Conservation (phyloP, 1,140 invertebrate species). For the Dendrolimus punctatus region DNA sequence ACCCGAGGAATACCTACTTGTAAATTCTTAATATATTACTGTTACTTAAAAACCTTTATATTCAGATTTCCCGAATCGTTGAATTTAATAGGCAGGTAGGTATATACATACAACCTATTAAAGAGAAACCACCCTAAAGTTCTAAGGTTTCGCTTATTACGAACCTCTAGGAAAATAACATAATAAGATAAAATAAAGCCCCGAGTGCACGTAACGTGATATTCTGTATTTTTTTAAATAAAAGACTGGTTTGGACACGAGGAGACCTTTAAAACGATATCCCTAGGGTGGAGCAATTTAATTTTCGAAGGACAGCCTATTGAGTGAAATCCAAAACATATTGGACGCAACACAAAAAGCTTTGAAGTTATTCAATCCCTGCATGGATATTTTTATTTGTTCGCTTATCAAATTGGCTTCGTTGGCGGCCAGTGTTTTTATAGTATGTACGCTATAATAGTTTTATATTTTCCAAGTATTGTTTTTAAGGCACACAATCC, state of each 20-base stretch:
- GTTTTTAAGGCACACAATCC: too few species aligned
- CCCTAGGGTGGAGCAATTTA: conserved; percentile 28
- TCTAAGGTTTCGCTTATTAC: conserved; percentile 15
- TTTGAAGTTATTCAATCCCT: conserved; percentile 37
- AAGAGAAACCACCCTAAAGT: conserved; percentile 1
- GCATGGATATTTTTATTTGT: conserved; percentile 16
- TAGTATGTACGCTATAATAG: too few species aligned
- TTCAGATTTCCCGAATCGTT: too few species aligned
- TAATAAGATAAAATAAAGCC: conserved; percentile 23
- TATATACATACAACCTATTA: background rate
- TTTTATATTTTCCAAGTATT: too few species aligned
- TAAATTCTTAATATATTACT: too few species aligned
- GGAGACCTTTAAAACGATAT: conserved; percentile 33
- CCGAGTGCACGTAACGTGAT: conserved; percentile 25
- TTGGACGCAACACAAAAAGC: conserved; percentile 31
- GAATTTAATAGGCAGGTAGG: too few species aligned
- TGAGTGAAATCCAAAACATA: conserved; percentile 35
- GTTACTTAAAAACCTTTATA: too few species aligned
- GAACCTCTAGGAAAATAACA: conserved; percentile 9
- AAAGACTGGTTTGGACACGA: conserved; percentile 26
- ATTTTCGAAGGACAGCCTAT: conserved; percentile 28
- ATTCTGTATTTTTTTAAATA: conserved; percentile 19
- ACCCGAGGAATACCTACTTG: too few species aligned
- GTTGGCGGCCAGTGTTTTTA: conserved; percentile 8
- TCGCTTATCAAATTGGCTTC: conserved; percentile 26